Conservation (phyloP, 1,140 invertebrate genomes). For the Neodiprion lecontei region DNA sequence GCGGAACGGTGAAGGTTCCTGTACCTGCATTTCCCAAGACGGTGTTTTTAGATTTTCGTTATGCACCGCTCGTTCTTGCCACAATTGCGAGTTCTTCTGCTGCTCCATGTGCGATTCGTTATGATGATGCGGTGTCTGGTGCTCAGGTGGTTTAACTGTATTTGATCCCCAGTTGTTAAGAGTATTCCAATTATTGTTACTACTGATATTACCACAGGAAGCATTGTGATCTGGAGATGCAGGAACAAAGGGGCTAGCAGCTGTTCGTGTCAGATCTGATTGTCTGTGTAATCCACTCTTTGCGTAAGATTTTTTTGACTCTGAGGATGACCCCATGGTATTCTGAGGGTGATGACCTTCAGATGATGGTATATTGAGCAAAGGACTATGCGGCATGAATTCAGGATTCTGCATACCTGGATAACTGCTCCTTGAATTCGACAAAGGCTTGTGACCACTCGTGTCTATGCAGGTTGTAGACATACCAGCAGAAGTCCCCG, state of each 20-base stretch:
- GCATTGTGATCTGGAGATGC: conserved; percentile 34
- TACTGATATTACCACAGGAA: neutral
- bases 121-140: conserved; percentile 14
- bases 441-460: conserved; percentile 29
- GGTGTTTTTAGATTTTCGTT: conserved; percentile 23
- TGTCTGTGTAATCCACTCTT: conserved; percentile 22
- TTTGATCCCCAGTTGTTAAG: conserved; percentile 33
- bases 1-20: conserved; percentile 67
- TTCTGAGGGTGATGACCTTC: conserved; percentile 22
- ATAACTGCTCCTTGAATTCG: neutral
- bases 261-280: conserved; percentile 30
- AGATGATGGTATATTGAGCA: neutral
- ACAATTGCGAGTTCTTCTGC: conserved; percentile 28
- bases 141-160: conserved; percentile 19
- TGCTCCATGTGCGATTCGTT: conserved; percentile 24
- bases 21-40: conserved; percentile 41
- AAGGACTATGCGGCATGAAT: conserved; percentile 32
- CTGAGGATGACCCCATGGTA: neutral
- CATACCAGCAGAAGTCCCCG: conserved; percentile 16
- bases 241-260: conserved; percentile 31
- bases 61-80: conserved; percentile 39
- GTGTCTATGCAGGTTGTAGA: conserved; percentile 31
- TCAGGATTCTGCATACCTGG: conserved; percentile 32
- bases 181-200: conserved; percentile 37
- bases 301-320: neutral